phyloP scores from a whole-genome alignment of 2,797 vertebrate genomes.

The Tympanoctomys barrerae region DNA sequence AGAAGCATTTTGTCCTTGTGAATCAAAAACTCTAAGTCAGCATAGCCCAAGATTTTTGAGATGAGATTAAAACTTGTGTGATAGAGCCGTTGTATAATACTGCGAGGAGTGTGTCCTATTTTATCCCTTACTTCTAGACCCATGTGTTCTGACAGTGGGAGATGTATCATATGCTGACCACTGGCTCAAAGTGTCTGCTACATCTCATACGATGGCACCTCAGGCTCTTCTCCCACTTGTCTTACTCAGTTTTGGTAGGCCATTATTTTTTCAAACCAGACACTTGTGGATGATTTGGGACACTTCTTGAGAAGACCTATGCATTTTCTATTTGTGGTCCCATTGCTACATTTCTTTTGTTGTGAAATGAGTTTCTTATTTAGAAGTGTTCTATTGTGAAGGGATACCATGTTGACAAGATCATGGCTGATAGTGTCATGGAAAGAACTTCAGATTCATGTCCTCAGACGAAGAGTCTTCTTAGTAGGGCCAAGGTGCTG shows the following conservation, averaged over 20 bases:
- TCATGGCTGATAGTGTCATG: not conserved
- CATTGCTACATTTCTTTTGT: not conserved
- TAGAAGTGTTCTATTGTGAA: not conserved
- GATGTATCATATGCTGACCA: not conserved
- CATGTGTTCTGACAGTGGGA: not conserved
- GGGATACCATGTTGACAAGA: not conserved
- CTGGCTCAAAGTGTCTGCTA: not conserved
- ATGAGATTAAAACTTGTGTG: not conserved
- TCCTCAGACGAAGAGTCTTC: not conserved
- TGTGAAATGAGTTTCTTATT: constrained; percentile 16
- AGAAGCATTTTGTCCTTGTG: not conserved
- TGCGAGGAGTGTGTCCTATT: not conserved
- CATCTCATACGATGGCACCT: not conserved
- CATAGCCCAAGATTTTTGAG: not conserved
- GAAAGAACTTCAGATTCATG: not conserved
- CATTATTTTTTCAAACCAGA: not conserved
- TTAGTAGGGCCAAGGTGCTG: not conserved
- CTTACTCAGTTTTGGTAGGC: not conserved
- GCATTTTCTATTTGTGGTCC: not conserved
- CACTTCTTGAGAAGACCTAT: not conserved
- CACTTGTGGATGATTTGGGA: not conserved
- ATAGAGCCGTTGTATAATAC: not conserved
- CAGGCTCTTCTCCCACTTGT: not conserved
- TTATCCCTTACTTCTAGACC: not conserved
- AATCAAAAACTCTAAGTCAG: constrained; percentile 19